Base-by-base conservation (phyloP, 2,888 invertebrate genomes). In the Electrophaes corylata region DNA sequence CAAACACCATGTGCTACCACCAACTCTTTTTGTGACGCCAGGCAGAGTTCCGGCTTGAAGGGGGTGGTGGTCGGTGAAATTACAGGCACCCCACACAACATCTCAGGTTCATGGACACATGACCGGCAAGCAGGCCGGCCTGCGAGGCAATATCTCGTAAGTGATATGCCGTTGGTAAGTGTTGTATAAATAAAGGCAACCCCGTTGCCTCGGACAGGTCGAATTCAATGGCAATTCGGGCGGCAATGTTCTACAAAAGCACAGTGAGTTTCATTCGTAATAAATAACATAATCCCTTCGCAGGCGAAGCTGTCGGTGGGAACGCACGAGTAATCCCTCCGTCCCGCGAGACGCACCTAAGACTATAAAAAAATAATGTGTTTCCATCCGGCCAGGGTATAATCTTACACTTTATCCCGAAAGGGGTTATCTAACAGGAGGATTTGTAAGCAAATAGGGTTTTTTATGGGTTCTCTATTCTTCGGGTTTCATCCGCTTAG, bases 361-460 rank as follows among this genome's bases (percentile, higher is more conserved):
- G 51, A 61, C 61, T 60, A 62, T 62, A 57, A 58, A 62, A 62
- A 57, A 52, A 62, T 55, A 63, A 56, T 58, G 60, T 40, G 61
- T 44, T 57, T 54, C 54, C 50, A 41, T 48, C 41, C 51, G 45
- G 45, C 46, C 59, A 29, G 29, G 47, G 58, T 51, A 46, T 57
- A 57, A 60, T 60, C 63, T 57, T 50, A 57, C 60, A 60, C 50
- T 62, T 62, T 64, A 64, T 62, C 58, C 47, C 56, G 35, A 58
- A 57, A 50, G 57, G 56, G 58, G 61, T 65, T 62, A 65, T 62
- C 60, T 57, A 33, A 54, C 49, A 57, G 56, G 57, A 43, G 61
- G 62, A 64, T 62, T 65, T 65, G 62, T 62, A 57, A 60, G 63
- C 62, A 66, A 65, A 65, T 66, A 53, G 54, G 60, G 40, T 57